Percentiles rank a stretch among this genome's conserved stretches.
Evolutionary conservation across 2,888 invertebrate genomes (phyloP).

Genomic region (Drosophila siamana): DNA sequence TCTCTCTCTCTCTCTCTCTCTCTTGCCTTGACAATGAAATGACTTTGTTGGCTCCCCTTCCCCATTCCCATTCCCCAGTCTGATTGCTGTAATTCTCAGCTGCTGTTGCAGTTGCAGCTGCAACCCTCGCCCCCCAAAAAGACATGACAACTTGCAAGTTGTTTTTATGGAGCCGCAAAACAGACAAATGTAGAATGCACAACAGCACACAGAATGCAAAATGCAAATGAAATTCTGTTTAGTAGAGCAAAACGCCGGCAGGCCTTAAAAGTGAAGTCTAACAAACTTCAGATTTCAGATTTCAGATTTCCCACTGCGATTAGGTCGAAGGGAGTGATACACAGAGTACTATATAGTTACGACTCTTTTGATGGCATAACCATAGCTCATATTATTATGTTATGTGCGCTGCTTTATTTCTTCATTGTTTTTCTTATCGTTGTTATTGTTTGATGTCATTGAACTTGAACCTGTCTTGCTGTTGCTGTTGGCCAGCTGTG

Average conservation of each 20-base stretch:
- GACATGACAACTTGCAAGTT: not conserved
- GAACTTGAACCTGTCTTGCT: constrained; percentile 73
- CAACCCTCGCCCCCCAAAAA: constrained; percentile 3
- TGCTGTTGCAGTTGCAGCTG: constrained; percentile 20
- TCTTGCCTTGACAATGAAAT: constrained; percentile 72
- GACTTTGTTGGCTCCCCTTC: constrained; percentile 26
- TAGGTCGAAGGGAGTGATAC: constrained; percentile 21
- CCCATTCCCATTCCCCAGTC: not conserved
- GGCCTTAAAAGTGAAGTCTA: constrained; percentile 43
- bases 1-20: constrained; percentile 22
- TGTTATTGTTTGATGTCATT: constrained; percentile 77
- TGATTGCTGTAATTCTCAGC: constrained; percentile 69
- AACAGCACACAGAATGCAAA: constrained; percentile 4
- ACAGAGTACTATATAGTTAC: constrained; percentile 21
- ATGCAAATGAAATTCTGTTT: constrained; percentile 76
- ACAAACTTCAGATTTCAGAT: constrained; percentile 59
- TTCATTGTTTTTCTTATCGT: constrained; percentile 24
- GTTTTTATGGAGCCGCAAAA: constrained; percentile 14
- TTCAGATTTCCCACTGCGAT: constrained; percentile 58
- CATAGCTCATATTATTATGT: constrained; percentile 70
- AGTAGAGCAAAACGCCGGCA: constrained; percentile 73
- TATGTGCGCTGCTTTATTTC: constrained; percentile 45
- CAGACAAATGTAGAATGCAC: constrained; percentile 51
- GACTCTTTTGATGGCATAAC: constrained; percentile 55
- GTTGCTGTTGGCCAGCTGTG: constrained; percentile 14